These are phyloP conservation scores for Paraplagusia blochii DNA, from an alignment of 2,113 vertebrate species.

Conservation along the genomic window DNA sequence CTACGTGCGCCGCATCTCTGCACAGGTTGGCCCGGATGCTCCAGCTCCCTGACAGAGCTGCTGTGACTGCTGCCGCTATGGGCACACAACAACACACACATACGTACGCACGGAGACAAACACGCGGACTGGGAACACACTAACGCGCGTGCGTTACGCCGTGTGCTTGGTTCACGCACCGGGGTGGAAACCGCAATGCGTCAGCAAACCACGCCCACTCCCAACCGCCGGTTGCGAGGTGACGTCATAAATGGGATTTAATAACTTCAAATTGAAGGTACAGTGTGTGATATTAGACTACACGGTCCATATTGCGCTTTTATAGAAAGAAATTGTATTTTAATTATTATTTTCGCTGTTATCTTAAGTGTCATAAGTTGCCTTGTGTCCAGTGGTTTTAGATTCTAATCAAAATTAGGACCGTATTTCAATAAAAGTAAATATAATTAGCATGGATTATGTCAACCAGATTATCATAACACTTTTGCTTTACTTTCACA, in stretches of 20 bases:
- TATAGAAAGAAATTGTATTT: too few species aligned
- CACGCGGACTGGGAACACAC: background rate
- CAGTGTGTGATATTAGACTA: too few species aligned
- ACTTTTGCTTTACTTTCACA: too few species aligned
- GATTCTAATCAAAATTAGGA: too few species aligned
- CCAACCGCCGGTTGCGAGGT: constrained; percentile 13
- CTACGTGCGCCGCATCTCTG: constrained; percentile 35
- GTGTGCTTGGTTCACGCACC: constrained; percentile 14
- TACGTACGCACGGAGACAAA: background rate
- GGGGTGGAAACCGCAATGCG: constrained; percentile 76
- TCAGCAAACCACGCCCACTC: constrained; percentile 71
- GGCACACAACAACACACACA: constrained; percentile 8
- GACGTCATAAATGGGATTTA: constrained; percentile 40
- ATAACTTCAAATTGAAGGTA: background rate
- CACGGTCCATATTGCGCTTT: too few species aligned
- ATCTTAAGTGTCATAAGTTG: too few species aligned
- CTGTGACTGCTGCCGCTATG: constrained; percentile 8
- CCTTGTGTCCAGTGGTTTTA: too few species aligned
- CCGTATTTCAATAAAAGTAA: too few species aligned
- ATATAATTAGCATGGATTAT: too few species aligned
- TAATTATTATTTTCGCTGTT: too few species aligned
- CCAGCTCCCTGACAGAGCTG: background rate
- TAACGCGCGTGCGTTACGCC: background rate
- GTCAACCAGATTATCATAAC: too few species aligned
- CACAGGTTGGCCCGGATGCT: constrained; percentile 25